phyloP scores from a whole-genome alignment of 2,797 vertebrate genomes.

The Nasua narica region DNA sequence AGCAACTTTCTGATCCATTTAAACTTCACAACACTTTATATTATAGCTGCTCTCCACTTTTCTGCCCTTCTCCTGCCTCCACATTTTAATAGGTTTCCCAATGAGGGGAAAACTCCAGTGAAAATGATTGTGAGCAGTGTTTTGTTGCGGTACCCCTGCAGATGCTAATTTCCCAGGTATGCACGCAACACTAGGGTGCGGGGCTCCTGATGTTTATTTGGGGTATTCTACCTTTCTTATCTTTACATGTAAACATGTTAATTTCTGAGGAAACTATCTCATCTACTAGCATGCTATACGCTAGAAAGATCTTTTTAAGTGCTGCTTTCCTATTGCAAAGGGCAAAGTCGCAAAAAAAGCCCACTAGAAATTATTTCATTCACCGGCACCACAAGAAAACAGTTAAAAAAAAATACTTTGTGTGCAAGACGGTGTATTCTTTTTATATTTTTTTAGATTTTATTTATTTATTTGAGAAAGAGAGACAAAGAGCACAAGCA shows the following conservation, averaged over 20 bases:
- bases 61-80: neutral
- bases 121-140: neutral
- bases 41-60: neutral
- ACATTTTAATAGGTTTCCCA: neutral
- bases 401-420: neutral
- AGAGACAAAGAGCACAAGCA: neutral
- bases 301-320: neutral
- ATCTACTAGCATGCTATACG: neutral
- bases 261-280: neutral
- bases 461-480: neutral
- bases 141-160: neutral
- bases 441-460: neutral
- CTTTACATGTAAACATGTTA: neutral
- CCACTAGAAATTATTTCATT: neutral
- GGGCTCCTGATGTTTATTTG: constrained; percentile 51
- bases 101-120: constrained; percentile 48
- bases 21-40: constrained; percentile 51
- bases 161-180: neutral
- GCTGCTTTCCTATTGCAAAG: neutral
- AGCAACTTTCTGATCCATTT: constrained; percentile 47
- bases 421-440: neutral
- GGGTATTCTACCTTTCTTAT: neutral
- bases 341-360: neutral
- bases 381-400: neutral
- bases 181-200: neutral